Base-by-base conservation (phyloP, 2,888 invertebrate genomes). In the Parascotia fuliginaria region DNA sequence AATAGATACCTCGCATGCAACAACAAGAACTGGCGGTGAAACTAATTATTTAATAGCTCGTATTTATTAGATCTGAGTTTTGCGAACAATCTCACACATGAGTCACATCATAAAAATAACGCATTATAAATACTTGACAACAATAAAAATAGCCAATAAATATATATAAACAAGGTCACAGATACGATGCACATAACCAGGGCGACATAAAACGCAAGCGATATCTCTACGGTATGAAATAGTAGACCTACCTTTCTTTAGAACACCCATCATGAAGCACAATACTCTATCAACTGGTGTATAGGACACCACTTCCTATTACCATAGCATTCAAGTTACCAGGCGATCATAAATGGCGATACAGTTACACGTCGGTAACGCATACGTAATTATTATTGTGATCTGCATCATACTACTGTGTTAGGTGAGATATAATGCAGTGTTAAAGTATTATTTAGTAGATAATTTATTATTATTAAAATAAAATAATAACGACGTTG, bases 361-460 rank as follows among this genome's bases (percentile, higher is more conserved):
- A 89, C 89, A 87, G 89, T 89, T 90, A 90, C 63, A 63, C 62
- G 57, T 72, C 75, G 78, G 82, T 60, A 58, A 63, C 58, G 89
- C 79, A 88, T 89, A 79, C 81, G 71, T 81, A 86, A 89, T 84
- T 74, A 77, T 78, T 80, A 79, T 78, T 77, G 75, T 75, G 59
- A 77, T 81, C 81, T 81, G 77, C 81, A 80, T 81, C 75, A 81
- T 45, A 36, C 19, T 32, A 51, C 29, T 51, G 45, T 29, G 34
- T 48, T 32, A 15, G 41, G 27, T 43, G 31, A 60, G 53, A 50
- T 53, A 53, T 70, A 63, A 59, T 45, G 55, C 19, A 5, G 19
- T 2, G 3, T 19, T 19, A 5, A 19, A 3, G 19, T 19, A 3
- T 19, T 19, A 19, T 19, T 19, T n/a, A n/a, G n/a, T n/a, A n/a